phyloP scores from a whole-genome alignment of 2,888 invertebrate genomes.

The Dryobota labecula region DNA sequence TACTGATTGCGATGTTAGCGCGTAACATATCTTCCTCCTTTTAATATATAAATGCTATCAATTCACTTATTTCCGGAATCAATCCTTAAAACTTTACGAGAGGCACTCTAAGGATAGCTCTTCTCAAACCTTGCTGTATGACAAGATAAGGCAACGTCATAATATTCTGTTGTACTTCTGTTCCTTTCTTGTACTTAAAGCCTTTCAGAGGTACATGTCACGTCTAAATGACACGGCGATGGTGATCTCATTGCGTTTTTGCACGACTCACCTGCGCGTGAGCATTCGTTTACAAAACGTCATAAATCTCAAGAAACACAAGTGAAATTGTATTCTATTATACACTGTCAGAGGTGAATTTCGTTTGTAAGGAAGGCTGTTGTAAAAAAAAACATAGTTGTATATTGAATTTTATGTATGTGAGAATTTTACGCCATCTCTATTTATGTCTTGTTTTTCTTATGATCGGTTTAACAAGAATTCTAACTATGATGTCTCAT shows the following conservation, averaged over 20 bases:
- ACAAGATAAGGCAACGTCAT: background rate
- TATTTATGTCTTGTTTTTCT: conserved; percentile 60
- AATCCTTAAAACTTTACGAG: background rate
- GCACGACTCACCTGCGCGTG: conserved; percentile 81
- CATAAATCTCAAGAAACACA: conserved; percentile 47
- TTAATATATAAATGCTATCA: too few species aligned
- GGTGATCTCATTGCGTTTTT: conserved; percentile 88
- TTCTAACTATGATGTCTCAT: conserved; percentile 61
- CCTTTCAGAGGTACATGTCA: conserved; percentile 72
- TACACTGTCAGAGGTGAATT: background rate
- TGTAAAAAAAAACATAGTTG: conserved; percentile 51
- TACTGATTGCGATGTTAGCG: too few species aligned
- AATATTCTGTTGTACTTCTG: conserved; percentile 46
- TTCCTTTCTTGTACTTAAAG: conserved; percentile 7
- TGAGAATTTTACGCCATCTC: conserved; percentile 67
- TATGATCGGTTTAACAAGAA: conserved; percentile 57
- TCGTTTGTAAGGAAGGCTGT: conserved; percentile 9
- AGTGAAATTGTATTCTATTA: conserved; percentile 22
- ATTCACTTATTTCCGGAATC: background rate
- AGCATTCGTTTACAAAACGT: conserved; percentile 48
- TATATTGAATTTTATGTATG: conserved; percentile 64
- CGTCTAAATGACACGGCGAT: conserved; percentile 79
- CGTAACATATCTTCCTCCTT: too few species aligned
- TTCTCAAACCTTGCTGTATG: background rate
- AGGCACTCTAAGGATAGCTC: background rate